These are phyloP conservation scores for Autographa gamma DNA, from an alignment of 2,888 invertebrate species.

Conservation along the genomic window DNA sequence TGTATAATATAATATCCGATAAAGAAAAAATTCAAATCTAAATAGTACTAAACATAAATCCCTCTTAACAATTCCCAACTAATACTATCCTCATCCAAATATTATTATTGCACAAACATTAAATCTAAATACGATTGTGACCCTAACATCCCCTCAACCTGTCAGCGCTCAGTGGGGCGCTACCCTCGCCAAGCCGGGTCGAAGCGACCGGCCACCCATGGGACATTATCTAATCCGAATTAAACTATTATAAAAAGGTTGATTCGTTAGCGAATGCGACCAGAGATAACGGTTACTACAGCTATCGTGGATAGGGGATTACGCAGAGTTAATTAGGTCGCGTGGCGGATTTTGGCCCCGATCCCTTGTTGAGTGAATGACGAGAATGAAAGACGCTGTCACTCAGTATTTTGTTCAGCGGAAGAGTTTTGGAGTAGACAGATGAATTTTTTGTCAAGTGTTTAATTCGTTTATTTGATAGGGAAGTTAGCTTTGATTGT, in stretches of 20 bases:
- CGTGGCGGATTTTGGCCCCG: conserved; percentile 76
- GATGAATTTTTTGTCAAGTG: conserved; percentile 46
- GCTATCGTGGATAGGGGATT: conserved; percentile 77
- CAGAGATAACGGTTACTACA: conserved; percentile 72
- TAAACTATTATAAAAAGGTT: conserved; percentile 82
- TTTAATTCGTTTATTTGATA: conserved; percentile 34
- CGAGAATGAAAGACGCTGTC: conserved; percentile 69
- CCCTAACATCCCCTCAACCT: conserved; percentile 71
- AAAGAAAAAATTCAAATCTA: neutral
- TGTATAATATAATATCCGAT: too few species aligned
- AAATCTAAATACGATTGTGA: conserved; percentile 59
- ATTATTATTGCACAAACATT: conserved; percentile 65
- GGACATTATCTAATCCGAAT: conserved; percentile 86
- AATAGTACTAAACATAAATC: conserved; percentile 13
- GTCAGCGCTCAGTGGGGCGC: conserved; percentile 69
- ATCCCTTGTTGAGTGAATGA: conserved; percentile 63
- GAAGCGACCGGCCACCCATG: conserved; percentile 79
- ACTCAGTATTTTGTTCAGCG: conserved; percentile 66
- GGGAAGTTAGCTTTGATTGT: conserved; percentile 14
- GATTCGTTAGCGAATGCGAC: conserved; percentile 77
- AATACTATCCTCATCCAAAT: conserved; percentile 65
- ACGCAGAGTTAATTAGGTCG: conserved; percentile 86
- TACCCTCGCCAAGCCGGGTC: conserved; percentile 61
- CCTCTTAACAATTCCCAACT: conserved; percentile 34
- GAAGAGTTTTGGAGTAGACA: conserved; percentile 45